phyloP scores from a whole-genome alignment of 2,113 vertebrate species.

The Tor tambroides region DNA sequence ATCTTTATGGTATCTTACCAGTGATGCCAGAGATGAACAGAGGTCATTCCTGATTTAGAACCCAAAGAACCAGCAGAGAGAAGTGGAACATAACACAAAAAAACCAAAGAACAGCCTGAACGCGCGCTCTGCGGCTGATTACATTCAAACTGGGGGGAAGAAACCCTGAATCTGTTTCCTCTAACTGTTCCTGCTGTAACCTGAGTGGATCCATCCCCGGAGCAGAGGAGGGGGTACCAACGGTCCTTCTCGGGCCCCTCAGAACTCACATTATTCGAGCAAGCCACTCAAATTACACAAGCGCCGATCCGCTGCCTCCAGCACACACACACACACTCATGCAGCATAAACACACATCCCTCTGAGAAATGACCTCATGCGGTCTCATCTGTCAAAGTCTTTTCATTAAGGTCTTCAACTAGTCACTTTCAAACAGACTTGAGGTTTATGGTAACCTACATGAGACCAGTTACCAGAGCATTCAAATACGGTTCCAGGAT shows the following conservation, averaged over 20 bases:
- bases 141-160: conserved; percentile 56
- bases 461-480: neutral
- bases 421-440: neutral
- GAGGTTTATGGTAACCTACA: conserved; percentile 21
- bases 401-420: neutral
- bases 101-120: neutral
- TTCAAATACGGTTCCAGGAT: neutral
- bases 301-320: too few relatives aligned
- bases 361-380: conserved; percentile 31
- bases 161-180: conserved; percentile 52
- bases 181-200: conserved; percentile 56
- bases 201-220: conserved; percentile 36
- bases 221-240: conserved; percentile 41
- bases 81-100: conserved; percentile 8
- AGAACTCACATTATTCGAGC: conserved; percentile 54
- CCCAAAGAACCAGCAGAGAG: neutral
- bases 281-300: conserved; percentile 62
- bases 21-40: conserved; percentile 29
- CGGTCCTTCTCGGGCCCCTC: neutral
- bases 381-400: neutral
- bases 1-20: conserved; percentile 42
- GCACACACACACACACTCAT: too few relatives aligned
- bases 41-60: conserved; percentile 28
- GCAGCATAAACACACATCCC: conserved; percentile 16
- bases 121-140: conserved; percentile 53